Conservation (phyloP, 2,888 invertebrate species). For the Gryllus longicercus region DNA sequence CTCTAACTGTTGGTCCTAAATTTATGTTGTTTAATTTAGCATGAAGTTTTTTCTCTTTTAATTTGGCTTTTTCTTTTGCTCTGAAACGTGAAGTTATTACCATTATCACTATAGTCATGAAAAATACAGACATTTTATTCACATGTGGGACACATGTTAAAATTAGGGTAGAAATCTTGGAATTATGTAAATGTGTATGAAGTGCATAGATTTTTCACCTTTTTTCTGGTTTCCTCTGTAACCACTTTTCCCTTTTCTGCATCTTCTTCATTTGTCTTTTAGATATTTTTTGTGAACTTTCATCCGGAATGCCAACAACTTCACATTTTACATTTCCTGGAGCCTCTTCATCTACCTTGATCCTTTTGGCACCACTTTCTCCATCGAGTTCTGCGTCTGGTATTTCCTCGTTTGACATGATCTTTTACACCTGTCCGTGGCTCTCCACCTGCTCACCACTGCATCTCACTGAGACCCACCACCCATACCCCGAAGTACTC, state of each 20-base stretch:
- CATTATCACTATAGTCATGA: slow-evolving; percentile 19
- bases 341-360: not conserved
- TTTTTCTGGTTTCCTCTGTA: slow-evolving; percentile 64
- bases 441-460: not conserved
- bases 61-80: slow-evolving; percentile 65
- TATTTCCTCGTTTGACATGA: not conserved
- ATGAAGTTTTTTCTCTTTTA: slow-evolving; percentile 65
- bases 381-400: not conserved
- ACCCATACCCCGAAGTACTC: no score
- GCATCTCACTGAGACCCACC: not conserved
- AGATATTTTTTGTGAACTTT: slow-evolving; percentile 39
- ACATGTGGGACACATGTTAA: no score
- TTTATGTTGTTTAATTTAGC: slow-evolving; percentile 69
- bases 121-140: slow-evolving; percentile 24
- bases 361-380: not conserved
- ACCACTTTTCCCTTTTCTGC: slow-evolving; percentile 69
- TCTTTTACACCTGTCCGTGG: not conserved
- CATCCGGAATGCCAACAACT: not conserved
- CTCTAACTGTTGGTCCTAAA: slow-evolving; percentile 75
- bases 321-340: no score
- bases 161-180: not conserved
- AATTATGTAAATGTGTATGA: slow-evolving; percentile 23
- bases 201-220: slow-evolving; percentile 47
- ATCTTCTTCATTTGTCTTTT: slow-evolving; percentile 68
- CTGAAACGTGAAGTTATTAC: slow-evolving; percentile 39